Evolutionary conservation across 2,888 invertebrate genomes (phyloP), one percentile per base, ranked within the genome.

Genomic region (Branchipolynoe longqiensis): DNA sequence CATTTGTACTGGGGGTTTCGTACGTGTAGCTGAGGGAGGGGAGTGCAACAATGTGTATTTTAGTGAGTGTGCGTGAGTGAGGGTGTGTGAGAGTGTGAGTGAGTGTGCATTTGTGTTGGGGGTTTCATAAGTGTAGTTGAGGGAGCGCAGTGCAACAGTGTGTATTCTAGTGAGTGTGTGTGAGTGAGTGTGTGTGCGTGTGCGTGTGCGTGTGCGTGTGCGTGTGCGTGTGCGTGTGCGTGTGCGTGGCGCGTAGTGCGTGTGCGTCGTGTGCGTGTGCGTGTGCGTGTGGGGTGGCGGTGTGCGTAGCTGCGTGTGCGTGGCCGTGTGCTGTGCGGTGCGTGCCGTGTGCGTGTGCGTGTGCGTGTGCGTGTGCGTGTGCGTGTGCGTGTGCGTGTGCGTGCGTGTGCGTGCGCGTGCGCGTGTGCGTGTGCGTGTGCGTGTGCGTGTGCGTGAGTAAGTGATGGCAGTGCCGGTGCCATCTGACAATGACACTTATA

Each of bases 401-500:
- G 4, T 25, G 25, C 22, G 4, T 14, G 58, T n/a, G 8, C n/a
- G 36, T 38, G 22, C 36, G 1, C 36, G 69, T 69, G 62, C 58
- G 4, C 25, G 8, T 14, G n/a, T 58, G 58, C n/a, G 14, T 14
- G 12, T 14, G 58, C n/a, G 18, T 18, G 1, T 33, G 69, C 2
- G 69, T 33, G 28, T 6, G 3, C 14, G 69, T 33, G 36, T 14
- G 14, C 38, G 38, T 18, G 14, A 14, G n/a, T 4, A 36, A 25
- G 69, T 69, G 69, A 33, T 22, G 36, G 69, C 69, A 38, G 69
- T 69, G 69, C 36, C 22, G 38, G 36, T 69, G 69, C 69, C 69
- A 69, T 14, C 33, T 69, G 69, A 69, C 69, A 69, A 69, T 69
- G 38, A 69, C 69, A 69, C 69, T 69, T 69, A 69, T 69, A 69